These are phyloP conservation scores for Heliangelus exortis DNA, from an alignment of 2,797 vertebrate species.

Conservation along the genomic window DNA sequence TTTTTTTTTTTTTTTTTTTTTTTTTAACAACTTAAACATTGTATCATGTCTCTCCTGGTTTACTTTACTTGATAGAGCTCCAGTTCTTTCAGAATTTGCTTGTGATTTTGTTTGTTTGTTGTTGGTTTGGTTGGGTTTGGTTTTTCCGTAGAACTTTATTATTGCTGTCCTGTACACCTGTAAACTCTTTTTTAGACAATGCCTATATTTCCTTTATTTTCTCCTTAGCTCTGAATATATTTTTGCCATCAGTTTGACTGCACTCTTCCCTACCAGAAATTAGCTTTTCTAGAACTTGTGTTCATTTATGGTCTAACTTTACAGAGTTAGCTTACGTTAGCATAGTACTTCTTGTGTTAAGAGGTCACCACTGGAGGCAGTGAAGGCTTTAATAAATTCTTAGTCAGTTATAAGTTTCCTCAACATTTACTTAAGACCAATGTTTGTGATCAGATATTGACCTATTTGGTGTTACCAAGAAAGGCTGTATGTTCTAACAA, in stretches of 20 bases:
- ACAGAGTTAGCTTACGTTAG: background rate
- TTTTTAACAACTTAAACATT: background rate
- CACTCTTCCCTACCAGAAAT: background rate
- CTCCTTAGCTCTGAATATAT: background rate
- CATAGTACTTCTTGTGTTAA: background rate
- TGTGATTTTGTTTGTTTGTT: fast-evolving
- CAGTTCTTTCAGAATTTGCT: background rate
- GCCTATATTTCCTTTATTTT: background rate
- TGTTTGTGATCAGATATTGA: background rate
- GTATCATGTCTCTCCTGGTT: background rate
- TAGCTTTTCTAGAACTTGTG: background rate
- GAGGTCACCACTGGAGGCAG: background rate
- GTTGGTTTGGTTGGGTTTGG: background rate
- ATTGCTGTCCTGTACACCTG: background rate
- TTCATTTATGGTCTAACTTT: background rate
- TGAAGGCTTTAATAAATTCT: background rate
- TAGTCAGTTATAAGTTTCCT: background rate
- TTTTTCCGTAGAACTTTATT: background rate
- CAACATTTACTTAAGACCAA: background rate
- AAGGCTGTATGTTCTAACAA: background rate
- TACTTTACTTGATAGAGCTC: background rate
- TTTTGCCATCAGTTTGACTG: background rate
- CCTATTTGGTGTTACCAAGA: background rate
- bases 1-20: background rate
- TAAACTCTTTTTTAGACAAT: background rate